phyloP scores from a whole-genome alignment of 1,140 invertebrate species.

The Matsumurasca onukii region DNA sequence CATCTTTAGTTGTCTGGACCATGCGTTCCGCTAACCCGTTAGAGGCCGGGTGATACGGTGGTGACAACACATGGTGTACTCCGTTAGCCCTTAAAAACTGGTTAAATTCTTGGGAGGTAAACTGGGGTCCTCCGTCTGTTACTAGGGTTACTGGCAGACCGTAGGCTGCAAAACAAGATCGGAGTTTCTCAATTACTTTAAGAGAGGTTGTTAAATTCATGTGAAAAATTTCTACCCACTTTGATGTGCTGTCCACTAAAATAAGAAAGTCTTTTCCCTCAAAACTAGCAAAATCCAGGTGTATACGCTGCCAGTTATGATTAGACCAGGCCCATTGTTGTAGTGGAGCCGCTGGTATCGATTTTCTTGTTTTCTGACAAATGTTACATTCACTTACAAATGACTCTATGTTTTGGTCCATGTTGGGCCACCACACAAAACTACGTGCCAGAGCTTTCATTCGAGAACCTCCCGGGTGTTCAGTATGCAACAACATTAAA shows the following conservation, averaged over 20 bases:
- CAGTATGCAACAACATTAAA: conserved; percentile 45
- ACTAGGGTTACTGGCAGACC: conserved; percentile 39
- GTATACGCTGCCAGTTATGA: not conserved
- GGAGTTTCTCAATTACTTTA: conserved; percentile 16
- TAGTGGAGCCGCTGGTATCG: conserved; percentile 1
- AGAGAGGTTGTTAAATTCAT: conserved; percentile 7
- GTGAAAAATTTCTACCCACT: conserved; percentile 49
- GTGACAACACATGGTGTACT: conserved; percentile 34
- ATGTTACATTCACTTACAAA: conserved; percentile 27
- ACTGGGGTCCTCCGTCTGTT: conserved; percentile 42
- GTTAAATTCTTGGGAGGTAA: conserved; percentile 39
- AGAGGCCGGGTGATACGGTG: conserved; percentile 41
- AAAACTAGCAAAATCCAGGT: conserved; percentile 22
- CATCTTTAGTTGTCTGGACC: conserved; percentile 40
- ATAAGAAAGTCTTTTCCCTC: no score
- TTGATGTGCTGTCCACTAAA: conserved; percentile 45
- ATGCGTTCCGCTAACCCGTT: conserved; percentile 43
- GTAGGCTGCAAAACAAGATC: conserved; percentile 36
- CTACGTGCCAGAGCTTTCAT: conserved; percentile 49
- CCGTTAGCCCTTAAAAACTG: conserved; percentile 38
- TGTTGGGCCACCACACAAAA: conserved; percentile 47
- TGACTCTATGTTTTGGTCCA: conserved; percentile 46
- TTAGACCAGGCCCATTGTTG: not conserved
- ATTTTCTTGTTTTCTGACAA: conserved; percentile 30
- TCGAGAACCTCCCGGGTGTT: conserved; percentile 44